A percentile compares a stretch with the other conserved stretches of the same genome.
phyloP scores from a whole-genome alignment of 2,797 vertebrate genomes.

The Falco biarmicus region DNA sequence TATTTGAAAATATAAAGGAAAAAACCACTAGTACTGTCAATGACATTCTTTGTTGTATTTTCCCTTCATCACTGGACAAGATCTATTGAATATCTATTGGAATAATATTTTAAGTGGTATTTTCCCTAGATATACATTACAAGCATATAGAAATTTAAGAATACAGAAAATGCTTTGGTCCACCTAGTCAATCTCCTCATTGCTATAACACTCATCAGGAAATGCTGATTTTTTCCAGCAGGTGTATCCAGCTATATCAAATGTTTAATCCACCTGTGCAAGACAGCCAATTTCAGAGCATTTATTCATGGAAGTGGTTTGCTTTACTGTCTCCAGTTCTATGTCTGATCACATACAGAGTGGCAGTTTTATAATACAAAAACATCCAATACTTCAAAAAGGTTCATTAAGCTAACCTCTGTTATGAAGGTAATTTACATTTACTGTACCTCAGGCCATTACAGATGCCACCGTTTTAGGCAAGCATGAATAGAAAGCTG shows the following conservation, averaged over 20 bases:
- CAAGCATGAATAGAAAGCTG: conserved; percentile 24
- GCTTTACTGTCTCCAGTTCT: background rate
- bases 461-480: background rate
- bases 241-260: background rate
- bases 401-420: conserved; percentile 49
- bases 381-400: conserved; percentile 37
- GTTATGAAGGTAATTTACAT: conserved; percentile 39
- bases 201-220: background rate
- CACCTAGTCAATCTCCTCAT: background rate
- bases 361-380: conserved; percentile 30
- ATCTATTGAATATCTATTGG: background rate
- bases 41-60: background rate
- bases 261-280: conserved; percentile 26
- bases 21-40: background rate
- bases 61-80: background rate
- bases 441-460: conserved; percentile 27
- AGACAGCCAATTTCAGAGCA: conserved; percentile 23
- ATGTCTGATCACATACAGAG: conserved; percentile 13
- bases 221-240: conserved; percentile 37
- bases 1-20: background rate
- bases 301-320: conserved; percentile 32
- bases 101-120: background rate
- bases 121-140: background rate
- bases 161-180: background rate
- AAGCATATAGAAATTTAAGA: background rate